Conservation (phyloP, 2,113 vertebrate species). For the Guaruba guarouba region DNA sequence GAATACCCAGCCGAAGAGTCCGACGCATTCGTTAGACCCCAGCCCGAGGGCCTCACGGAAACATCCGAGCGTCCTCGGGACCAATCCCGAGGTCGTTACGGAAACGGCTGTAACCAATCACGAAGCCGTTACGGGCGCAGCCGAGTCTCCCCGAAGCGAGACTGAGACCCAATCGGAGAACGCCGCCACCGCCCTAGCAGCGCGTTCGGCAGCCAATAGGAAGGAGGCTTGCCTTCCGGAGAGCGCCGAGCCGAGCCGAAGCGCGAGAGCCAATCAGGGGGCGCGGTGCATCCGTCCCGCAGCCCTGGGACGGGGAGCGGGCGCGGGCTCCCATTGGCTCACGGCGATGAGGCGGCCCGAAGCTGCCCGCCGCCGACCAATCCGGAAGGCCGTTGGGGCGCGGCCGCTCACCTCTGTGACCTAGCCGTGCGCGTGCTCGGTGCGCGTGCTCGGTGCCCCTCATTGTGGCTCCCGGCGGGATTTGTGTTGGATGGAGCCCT, state of each 20-base stretch:
- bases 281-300: background rate
- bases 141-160: background rate
- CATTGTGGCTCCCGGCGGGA: too few relatives aligned
- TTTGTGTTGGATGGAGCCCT: accelerated
- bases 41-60: conserved; percentile 33
- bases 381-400: background rate
- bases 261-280: background rate
- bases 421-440: background rate
- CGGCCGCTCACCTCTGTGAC: background rate
- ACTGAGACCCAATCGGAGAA: background rate
- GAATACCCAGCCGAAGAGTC: conserved; percentile 38
- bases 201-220: conserved; percentile 34
- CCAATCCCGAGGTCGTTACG: conserved; percentile 12
- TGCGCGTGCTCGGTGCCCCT: background rate
- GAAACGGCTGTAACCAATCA: background rate
- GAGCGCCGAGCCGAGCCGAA: background rate
- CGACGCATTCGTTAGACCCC: background rate
- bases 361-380: background rate
- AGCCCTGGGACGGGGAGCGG: background rate
- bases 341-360: background rate
- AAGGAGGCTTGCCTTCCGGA: background rate
- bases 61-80: background rate
- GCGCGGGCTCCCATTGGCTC: background rate
- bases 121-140: background rate
- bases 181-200: conserved; percentile 48